Percentiles rank a stretch among this genome's conserved stretches.
Conservation (phyloP, 2,797 vertebrate species). For the Sciurus carolinensis region DNA sequence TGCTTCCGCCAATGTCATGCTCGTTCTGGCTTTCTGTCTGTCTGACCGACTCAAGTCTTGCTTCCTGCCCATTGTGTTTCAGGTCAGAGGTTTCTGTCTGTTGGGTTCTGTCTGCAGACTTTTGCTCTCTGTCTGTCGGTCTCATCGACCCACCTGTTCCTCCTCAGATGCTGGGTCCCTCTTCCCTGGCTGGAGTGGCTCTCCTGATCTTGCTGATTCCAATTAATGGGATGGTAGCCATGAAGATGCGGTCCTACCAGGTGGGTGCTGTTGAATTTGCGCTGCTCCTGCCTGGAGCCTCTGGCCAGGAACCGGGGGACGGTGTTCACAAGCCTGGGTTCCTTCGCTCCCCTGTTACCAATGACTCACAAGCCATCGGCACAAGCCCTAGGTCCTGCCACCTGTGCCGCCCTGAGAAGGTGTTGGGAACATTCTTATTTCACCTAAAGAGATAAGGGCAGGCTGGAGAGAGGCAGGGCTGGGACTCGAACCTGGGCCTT, state of each 20-base stretch:
- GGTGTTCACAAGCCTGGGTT: neutral
- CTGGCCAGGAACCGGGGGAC: neutral
- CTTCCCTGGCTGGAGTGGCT: conserved; percentile 96
- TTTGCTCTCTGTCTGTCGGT: neutral
- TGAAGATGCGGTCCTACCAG: conserved; percentile 96
- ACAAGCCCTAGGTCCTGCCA: neutral
- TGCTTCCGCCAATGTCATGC: neutral
- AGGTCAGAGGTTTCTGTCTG: neutral
- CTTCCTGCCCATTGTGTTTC: neutral
- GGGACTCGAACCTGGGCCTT: neutral
- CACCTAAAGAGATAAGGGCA: neutral
- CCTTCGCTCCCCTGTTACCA: neutral
- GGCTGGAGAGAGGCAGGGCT: neutral
- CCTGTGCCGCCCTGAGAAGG: neutral
- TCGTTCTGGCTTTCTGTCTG: neutral
- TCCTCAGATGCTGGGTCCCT: conserved; percentile 94
- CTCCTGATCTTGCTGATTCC: conserved; percentile 97
- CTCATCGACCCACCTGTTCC: neutral
- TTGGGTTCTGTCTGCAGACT: neutral
- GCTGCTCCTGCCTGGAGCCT: neutral
- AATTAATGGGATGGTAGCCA: conserved; percentile 94
- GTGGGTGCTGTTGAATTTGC: conserved; percentile 84
- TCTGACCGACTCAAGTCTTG: neutral
- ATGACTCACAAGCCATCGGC: neutral
- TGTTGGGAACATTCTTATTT: neutral